Percentiles rank a stretch among this genome's conserved stretches.
These are phyloP conservation scores for Escarpia spicata DNA, from an alignment of 2,888 invertebrate species.

Conservation along the genomic window DNA sequence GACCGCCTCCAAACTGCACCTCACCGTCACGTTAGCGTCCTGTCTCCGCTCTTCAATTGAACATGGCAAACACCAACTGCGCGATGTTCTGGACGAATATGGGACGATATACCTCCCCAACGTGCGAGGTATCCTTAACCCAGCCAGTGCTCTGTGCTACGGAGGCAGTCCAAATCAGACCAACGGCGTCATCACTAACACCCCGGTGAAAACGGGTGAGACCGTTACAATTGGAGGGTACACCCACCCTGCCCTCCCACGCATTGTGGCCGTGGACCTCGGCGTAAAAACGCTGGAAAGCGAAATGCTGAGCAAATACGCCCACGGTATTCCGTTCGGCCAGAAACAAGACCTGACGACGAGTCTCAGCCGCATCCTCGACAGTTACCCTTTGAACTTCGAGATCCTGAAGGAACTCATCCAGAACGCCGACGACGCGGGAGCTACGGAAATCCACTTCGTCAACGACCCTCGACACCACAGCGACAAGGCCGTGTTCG, in stretches of 20 bases:
- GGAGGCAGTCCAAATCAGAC: constrained; percentile 44
- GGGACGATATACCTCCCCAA: constrained; percentile 48
- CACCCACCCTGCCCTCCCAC: constrained; percentile 43
- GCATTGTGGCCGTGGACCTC: constrained; percentile 42
- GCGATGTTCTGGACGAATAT: constrained; percentile 31
- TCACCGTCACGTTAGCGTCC: constrained; percentile 32
- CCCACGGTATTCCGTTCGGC: constrained; percentile 50
- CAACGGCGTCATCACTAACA: constrained; percentile 30
- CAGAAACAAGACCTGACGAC: constrained; percentile 54
- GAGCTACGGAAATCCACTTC: constrained; percentile 55
- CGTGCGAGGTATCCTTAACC: constrained; percentile 41
- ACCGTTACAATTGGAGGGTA: constrained; percentile 17
- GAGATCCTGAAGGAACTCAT: constrained; percentile 58
- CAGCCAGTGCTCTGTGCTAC: constrained; percentile 47
- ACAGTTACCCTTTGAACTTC: constrained; percentile 51
- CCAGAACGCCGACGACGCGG: constrained; percentile 45
- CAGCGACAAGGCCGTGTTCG: constrained; percentile 43
- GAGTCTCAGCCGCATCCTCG: constrained; percentile 50
- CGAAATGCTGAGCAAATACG: constrained; percentile 36
- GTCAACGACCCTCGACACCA: constrained; percentile 50
- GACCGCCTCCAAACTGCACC: constrained; percentile 29
- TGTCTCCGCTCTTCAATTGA: constrained; percentile 23
- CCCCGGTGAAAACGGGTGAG: constrained; percentile 28
- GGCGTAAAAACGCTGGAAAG: constrained; percentile 42
- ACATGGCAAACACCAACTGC: constrained; percentile 20